Evolutionary conservation across 2,888 invertebrate genomes (phyloP).

Genomic region (Caenorhabditis afra): DNA sequence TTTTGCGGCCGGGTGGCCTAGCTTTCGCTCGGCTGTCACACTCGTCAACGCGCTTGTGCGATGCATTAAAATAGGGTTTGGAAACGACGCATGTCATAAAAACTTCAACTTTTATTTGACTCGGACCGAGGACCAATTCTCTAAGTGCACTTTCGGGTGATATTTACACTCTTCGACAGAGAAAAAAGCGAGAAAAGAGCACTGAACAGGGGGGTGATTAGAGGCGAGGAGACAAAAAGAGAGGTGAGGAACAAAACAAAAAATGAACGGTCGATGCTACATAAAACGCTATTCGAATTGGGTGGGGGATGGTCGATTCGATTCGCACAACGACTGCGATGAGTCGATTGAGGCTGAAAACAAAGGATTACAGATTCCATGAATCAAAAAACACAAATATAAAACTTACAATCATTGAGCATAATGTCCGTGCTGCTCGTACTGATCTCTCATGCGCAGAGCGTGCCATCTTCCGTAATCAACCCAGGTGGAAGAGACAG

Average conservation of each 20-base stretch:
- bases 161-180: constrained; percentile 57
- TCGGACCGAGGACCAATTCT: constrained; percentile 38
- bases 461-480: constrained; percentile 75
- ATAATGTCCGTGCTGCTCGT: constrained; percentile 77
- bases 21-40: constrained; percentile 3
- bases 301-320: constrained; percentile 21
- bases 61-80: not conserved
- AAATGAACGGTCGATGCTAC: constrained; percentile 13
- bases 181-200: constrained; percentile 31
- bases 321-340: constrained; percentile 29
- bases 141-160: constrained; percentile 39
- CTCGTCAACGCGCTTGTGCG: not conserved
- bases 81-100: not conserved
- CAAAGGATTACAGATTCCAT: not conserved
- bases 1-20: constrained; percentile 14
- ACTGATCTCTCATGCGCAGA: constrained; percentile 71
- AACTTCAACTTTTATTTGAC: constrained; percentile 39
- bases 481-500: constrained; percentile 77
- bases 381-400: not conserved
- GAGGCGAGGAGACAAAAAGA: constrained; percentile 22
- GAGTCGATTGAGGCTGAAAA: constrained; percentile 29
- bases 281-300: constrained; percentile 35
- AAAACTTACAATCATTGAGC: constrained; percentile 59
- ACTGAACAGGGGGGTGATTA: constrained; percentile 23
- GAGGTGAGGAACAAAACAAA: not conserved